Evolutionary conservation across 2,888 invertebrate species (phyloP), one percentile per base, ranked within the genome.

Genomic region (Entomobrya proxima): DNA sequence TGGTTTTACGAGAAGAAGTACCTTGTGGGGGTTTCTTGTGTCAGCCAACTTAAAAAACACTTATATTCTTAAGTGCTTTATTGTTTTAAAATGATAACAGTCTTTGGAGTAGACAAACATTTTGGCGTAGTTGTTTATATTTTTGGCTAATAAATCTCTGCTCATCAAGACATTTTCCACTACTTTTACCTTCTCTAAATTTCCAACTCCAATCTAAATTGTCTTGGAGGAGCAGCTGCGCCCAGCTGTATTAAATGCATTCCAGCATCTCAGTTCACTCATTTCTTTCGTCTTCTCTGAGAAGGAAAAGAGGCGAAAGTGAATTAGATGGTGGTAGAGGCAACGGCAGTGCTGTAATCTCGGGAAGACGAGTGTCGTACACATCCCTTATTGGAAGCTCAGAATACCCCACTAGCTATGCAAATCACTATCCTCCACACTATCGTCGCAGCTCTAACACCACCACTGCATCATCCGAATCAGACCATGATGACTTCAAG

Each of bases 221-320:
- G n/a, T 47, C 40, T 58, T 1, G n/a, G 15, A 5, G 40, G 15
- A 74, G 80, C 80, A 86, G 80, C 85, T 86, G 85, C 76, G 75
- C 32, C 80, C 76, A 76, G 80, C 76, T 80, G 80, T 80, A 86
- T 86, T 86, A 86, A 85, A 88, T 88, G 88, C 87, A 87, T 87
- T 67, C 88, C 64, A 88, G 88, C 72, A 85, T 86, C 37, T 88
- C 88, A 67, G 87, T 85, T 72, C 87, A 87, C 61, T 87, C 88
- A 77, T 88, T 88, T 85, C 83, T 85, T 80, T 85, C 88, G 27
- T 69, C 85, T 74, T 85, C 83, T 37, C 85, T 86, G 64, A 85
- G 85, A 82, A 74, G 86, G 50, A 88, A 86, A 86, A 86, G 88
- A 80, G 72, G 81, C 61, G 86, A 82, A 74, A 74, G 83, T 80